Percentiles rank a stretch among this genome's conserved stretches.
Conservation (phyloP, 2,797 vertebrate species). For the Epinephelus coioides region DNA sequence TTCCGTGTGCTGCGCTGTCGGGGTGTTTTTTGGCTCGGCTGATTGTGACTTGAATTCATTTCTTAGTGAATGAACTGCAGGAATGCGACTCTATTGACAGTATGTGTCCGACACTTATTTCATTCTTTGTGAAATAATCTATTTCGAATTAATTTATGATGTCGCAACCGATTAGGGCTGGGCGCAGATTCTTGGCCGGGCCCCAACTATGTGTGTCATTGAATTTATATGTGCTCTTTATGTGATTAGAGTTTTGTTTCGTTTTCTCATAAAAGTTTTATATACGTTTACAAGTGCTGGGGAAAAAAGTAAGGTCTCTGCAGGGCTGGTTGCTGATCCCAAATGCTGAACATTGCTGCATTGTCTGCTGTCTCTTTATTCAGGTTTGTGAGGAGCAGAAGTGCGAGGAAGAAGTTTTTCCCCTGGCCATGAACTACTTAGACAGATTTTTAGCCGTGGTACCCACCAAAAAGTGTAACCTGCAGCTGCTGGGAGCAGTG, state of each 20-base stretch:
- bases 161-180: slow-evolving; percentile 80
- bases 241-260: slow-evolving; percentile 68
- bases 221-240: slow-evolving; percentile 75
- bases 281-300: slow-evolving; percentile 31
- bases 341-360: slow-evolving; percentile 62
- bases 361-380: slow-evolving; percentile 63
- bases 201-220: slow-evolving; percentile 82
- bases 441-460: slow-evolving; percentile 97
- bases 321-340: slow-evolving; percentile 42
- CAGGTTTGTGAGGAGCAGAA: slow-evolving; percentile 99
- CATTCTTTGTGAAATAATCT: slow-evolving; percentile 61
- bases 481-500: slow-evolving; percentile 97
- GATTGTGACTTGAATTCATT: slow-evolving; percentile 90
- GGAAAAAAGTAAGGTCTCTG: slow-evolving; percentile 34
- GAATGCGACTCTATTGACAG: slow-evolving; percentile 86
- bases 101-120: slow-evolving; percentile 64
- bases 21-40: slow-evolving; percentile 84
- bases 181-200: slow-evolving; percentile 78
- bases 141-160: slow-evolving; percentile 74
- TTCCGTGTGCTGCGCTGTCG: slow-evolving; percentile 84
- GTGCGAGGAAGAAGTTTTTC: slow-evolving; percentile 99
- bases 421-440: slow-evolving; percentile 99
- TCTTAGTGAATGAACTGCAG: slow-evolving; percentile 88
- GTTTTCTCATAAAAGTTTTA: slow-evolving; percentile 58
- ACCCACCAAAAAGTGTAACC: slow-evolving; percentile 93